Conservation (phyloP, 2,888 invertebrate species). For the Troides aeacus region DNA sequence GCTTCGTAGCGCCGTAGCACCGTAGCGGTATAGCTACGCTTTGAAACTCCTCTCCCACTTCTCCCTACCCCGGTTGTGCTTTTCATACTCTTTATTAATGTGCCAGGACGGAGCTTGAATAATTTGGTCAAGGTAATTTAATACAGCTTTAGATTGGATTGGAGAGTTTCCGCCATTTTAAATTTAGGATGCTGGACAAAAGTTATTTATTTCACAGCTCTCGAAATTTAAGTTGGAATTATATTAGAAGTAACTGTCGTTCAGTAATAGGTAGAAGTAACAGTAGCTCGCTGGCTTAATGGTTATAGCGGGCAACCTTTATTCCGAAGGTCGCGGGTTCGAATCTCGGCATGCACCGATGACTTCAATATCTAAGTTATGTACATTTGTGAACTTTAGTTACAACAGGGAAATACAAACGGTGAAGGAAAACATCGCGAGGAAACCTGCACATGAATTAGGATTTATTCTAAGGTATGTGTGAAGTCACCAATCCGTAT, state of each 20-base stretch:
- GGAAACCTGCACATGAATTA: too few relatives aligned
- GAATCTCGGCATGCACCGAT: too few relatives aligned
- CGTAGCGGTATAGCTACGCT: slow-evolving; percentile 34
- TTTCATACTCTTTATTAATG: slow-evolving; percentile 53
- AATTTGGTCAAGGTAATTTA: slow-evolving; percentile 45
- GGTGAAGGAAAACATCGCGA: too few relatives aligned
- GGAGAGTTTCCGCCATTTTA: slow-evolving; percentile 22
- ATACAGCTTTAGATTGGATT: slow-evolving; percentile 36
- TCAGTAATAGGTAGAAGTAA: too few relatives aligned
- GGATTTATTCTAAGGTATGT: too few relatives aligned
- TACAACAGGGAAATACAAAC: too few relatives aligned
- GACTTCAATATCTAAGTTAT: too few relatives aligned
- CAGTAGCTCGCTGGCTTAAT: too few relatives aligned
- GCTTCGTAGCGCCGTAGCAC: slow-evolving; percentile 36
- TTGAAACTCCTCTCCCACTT: slow-evolving; percentile 38
- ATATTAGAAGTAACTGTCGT: background rate
- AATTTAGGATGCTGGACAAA: slow-evolving; percentile 9
- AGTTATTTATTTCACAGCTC: background rate
- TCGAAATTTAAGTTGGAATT: background rate
- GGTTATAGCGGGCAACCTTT: too few relatives aligned
- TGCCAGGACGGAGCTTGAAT: slow-evolving; percentile 44
- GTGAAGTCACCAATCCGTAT: too few relatives aligned
- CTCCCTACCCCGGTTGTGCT: slow-evolving; percentile 41
- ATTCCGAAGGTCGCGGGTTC: too few relatives aligned
- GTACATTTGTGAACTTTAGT: too few relatives aligned